Evolutionary conservation across 2,113 vertebrate species (phyloP), one percentile per base, ranked within the genome.

Genomic region (Corydoras maculifer): DNA sequence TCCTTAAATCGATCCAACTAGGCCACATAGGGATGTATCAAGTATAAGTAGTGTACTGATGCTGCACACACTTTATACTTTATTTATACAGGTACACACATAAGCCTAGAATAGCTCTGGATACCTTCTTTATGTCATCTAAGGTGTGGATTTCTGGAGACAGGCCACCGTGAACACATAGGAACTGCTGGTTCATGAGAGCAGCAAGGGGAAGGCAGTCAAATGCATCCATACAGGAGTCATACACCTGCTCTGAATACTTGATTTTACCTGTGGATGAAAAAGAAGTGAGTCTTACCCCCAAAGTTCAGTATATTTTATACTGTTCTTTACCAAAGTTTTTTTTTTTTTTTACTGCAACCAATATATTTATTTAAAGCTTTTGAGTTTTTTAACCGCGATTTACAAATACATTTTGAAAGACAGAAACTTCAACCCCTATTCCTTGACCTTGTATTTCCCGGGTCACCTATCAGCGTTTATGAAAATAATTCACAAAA

Each of bases 181-280:
- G 84, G 81, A 91, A 91, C 87, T 91, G 90, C 74, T 91, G 90
- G 82, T 90, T 91, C 90, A 91, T 91, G 82, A 91, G 88, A 2
- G 90, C 90, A 65, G 90, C 90, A 84, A 91, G 79, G 32, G 90
- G 90, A 81, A 91, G 90, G 86, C 90, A 91, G 84, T 91, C 90
- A 73, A 92, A 92, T 2, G 91, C 87, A 58, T 90, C 90, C 91
- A 92, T 92, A 82, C 90, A 91, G 14, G 88, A 85, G 83, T 92
- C 90, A 71, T 92, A 92, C 68, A 92, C 90, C 79, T 91, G 89
- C 84, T 92, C 91, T 30, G 91, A 91, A 87, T 92, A 92, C 82
- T 92, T 92, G 84, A 92, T 92, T 90, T 90, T 92, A 91, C 91
- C 91, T 92, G 81, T 43, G 18, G 49, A 29, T 25, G 15, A 18